A percentile compares a stretch with the other conserved stretches of the same genome.
phyloP scores from a whole-genome alignment of 2,113 vertebrate genomes.

The Polypterus senegalus region DNA sequence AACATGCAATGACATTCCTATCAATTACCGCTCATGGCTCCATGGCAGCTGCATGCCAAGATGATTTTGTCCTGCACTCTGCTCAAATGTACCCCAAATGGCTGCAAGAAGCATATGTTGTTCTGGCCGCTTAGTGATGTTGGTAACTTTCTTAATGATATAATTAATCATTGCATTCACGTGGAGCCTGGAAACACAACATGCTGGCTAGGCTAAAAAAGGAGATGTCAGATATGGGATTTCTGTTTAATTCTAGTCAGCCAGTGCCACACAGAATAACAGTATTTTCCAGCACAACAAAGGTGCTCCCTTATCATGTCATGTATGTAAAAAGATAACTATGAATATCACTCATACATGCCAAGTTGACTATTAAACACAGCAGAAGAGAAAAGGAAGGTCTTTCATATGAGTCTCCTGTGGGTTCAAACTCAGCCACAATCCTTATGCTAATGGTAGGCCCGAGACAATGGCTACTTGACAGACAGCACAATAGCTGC shows the following conservation, averaged over 20 bases:
- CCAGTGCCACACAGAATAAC: too few species aligned
- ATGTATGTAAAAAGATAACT: too few species aligned
- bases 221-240: background rate
- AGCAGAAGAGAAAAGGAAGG: too few species aligned
- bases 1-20: conserved; percentile 58
- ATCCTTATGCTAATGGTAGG: too few species aligned
- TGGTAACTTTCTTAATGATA: conserved; percentile 22
- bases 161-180: conserved; percentile 22
- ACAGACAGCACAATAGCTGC: conserved; percentile 1
- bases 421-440: too few species aligned
- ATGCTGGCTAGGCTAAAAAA: conserved; percentile 2
- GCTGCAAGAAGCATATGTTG: conserved; percentile 29
- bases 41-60: conserved; percentile 49
- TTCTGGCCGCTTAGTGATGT: conserved; percentile 17
- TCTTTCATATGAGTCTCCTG: too few species aligned
- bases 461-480: conserved; percentile 7
- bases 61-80: conserved; percentile 37
- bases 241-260: too few species aligned
- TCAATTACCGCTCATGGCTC: conserved; percentile 55
- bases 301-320: too few species aligned
- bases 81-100: conserved; percentile 25
- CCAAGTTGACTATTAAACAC: too few species aligned
- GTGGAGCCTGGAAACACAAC: conserved; percentile 3
- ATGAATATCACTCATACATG: too few species aligned
- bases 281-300: too few species aligned